These are phyloP conservation scores for Alcedo quadribrachys DNA, from an alignment of 2,797 vertebrate species.

Conservation along the genomic window DNA sequence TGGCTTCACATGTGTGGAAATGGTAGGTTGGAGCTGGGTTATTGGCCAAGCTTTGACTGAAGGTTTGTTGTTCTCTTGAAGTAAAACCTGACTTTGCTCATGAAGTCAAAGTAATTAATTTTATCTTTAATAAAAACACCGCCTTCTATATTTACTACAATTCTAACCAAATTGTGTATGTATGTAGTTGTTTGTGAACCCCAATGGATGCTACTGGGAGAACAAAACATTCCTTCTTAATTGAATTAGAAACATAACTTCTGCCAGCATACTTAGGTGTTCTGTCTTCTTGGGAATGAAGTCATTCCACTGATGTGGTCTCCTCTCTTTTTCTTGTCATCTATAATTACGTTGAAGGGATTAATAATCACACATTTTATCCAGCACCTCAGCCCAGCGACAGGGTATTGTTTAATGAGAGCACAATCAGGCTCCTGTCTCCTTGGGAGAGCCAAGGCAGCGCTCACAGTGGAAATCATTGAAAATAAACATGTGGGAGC, in stretches of 20 bases:
- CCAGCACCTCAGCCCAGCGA: background rate
- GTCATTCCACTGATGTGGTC: background rate
- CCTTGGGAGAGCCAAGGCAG: slow-evolving; percentile 24
- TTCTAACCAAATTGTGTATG: background rate
- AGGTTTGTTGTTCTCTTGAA: background rate
- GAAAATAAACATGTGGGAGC: slow-evolving; percentile 62
- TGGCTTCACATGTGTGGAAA: background rate
- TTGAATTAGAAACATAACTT: background rate
- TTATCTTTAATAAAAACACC: background rate
- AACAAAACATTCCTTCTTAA: background rate
- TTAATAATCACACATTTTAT: slow-evolving; percentile 36
- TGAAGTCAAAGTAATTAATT: background rate
- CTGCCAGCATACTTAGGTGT: background rate
- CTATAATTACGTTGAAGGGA: background rate
- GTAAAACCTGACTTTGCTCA: background rate
- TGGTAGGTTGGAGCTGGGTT: rapidly evolving
- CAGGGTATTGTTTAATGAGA: slow-evolving; percentile 33
- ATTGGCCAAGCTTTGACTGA: background rate
- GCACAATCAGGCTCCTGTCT: slow-evolving; percentile 11
- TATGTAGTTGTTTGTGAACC: background rate
- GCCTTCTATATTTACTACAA: background rate
- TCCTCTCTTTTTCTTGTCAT: background rate
- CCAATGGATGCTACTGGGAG: background rate
- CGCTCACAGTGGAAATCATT: background rate
- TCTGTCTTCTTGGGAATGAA: background rate